Evolutionary conservation across 2,888 invertebrate genomes (phyloP), one percentile per base, ranked within the genome.

Genomic region (Athalia cordata): DNA sequence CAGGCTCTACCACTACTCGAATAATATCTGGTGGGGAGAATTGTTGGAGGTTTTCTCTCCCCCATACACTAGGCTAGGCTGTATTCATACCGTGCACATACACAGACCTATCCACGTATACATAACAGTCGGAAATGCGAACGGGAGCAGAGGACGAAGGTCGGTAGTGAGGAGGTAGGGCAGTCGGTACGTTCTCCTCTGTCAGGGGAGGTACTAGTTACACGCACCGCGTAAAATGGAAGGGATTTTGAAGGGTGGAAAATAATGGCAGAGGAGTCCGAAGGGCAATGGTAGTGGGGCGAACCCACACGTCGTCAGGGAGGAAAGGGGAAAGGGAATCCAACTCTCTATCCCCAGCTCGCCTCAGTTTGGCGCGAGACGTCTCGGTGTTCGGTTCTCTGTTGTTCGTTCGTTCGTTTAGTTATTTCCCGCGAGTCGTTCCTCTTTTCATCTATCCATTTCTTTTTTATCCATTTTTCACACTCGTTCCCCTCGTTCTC

Each of bases 321-420:
- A 47, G 50, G n/a, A 29, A 29, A 29, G 29, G 9, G 77, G 7
- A 67, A 64, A 45, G 77, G 62, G 70, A 79, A 80, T 81, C 80
- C 81, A 81, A 80, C 83, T 82, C 82, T 84, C 81, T 80, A 84
- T 80, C 80, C 81, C 83, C 83, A 82, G 81, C 80, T 82, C 77
- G 78, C 80, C 82, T 85, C 82, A 85, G 85, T 85, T 83, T 79
- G 80, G 83, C 84, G 82, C 81, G 85, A 85, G 83, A 80, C 82
- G 81, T 79, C 79, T 80, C 79, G 65, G 79, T 49, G 79, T 61
- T 66, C 72, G 81, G 80, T 79, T 77, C 76, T 79, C 72, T 47
- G 70, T 72, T 72, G 29, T 49, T 47, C 4, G 4, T 9, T 7
- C 57, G 59, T 57, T 57, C 11, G 13, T 57, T 57, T 15, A 47